Percentiles rank a stretch among this genome's conserved stretches.
Conservation (phyloP, 2,113 vertebrate genomes). For the Zeus faber region DNA sequence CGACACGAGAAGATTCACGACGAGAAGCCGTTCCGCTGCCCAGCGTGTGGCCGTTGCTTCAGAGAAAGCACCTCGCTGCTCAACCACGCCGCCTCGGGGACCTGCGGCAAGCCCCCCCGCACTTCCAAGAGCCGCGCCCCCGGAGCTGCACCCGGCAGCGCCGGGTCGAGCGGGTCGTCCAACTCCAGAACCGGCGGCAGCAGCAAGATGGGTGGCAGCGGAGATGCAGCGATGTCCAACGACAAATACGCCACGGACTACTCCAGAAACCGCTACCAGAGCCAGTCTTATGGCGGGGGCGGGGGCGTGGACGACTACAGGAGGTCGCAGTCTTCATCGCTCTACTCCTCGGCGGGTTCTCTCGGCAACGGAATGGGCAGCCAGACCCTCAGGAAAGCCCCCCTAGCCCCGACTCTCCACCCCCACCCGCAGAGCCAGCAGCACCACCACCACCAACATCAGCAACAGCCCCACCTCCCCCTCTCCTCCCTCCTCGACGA, state of each 20-base stretch:
- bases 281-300: conserved; percentile 56
- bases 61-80: conserved; percentile 85
- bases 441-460: conserved; percentile 63
- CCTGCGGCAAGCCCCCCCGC: conserved; percentile 73
- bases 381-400: conserved; percentile 76
- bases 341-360: conserved; percentile 62
- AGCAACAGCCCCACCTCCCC: conserved; percentile 75
- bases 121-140: conserved; percentile 45
- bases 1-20: conserved; percentile 90
- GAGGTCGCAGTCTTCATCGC: conserved; percentile 53
- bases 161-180: conserved; percentile 3
- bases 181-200: conserved; percentile 42
- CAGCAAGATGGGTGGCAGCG: conserved; percentile 53
- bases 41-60: conserved; percentile 86
- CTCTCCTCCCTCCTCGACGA: conserved; percentile 77
- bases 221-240: conserved; percentile 32
- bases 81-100: conserved; percentile 87
- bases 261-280: conserved; percentile 71
- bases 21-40: conserved; percentile 84
- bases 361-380: conserved; percentile 58
- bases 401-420: conserved; percentile 76
- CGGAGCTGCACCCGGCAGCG: background rate
- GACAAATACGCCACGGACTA: conserved; percentile 70
- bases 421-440: conserved; percentile 77
- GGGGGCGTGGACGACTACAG: conserved; percentile 65